Conservation (phyloP, 2,888 invertebrate genomes). For the Caenorhabditis becei region DNA sequence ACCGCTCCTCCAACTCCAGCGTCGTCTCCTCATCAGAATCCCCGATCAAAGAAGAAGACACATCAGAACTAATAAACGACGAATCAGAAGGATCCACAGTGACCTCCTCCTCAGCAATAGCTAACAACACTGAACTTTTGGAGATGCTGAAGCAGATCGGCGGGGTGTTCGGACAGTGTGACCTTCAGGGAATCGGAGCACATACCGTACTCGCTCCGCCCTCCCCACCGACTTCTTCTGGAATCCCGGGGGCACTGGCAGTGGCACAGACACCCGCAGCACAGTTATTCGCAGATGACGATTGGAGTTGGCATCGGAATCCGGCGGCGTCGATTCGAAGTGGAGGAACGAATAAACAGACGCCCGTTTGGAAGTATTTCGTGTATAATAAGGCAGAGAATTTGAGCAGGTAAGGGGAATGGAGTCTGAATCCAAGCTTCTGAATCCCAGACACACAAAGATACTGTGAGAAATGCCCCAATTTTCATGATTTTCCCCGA, state of each 20-base stretch:
- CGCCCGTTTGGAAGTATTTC: slow-evolving; percentile 82
- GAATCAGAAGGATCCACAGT: slow-evolving; percentile 7
- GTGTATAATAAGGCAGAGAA: slow-evolving; percentile 81
- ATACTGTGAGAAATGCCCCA: no score
- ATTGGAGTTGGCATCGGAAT: slow-evolving; percentile 81
- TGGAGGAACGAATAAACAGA: slow-evolving; percentile 81
- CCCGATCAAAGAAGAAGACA: slow-evolving; percentile 57
- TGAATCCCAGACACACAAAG: no score
- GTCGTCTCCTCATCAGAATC: slow-evolving; percentile 57
- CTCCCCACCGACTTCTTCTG: slow-evolving; percentile 46
- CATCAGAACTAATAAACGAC: slow-evolving; percentile 17
- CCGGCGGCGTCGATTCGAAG: slow-evolving; percentile 80
- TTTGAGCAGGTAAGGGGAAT: slow-evolving; percentile 74
- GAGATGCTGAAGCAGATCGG: slow-evolving; percentile 50
- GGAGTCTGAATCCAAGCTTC: no score
- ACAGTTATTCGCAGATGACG: slow-evolving; percentile 75
- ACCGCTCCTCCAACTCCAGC: slow-evolving; percentile 59
- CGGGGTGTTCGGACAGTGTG: slow-evolving; percentile 35
- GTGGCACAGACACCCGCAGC: slow-evolving; percentile 80
- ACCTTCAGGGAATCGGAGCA: slow-evolving; percentile 34
- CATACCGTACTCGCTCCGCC: slow-evolving; percentile 43
- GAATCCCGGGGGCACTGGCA: slow-evolving; percentile 78
- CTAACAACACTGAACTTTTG: slow-evolving; percentile 35
- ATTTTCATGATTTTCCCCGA: no score
- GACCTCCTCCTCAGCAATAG: background rate